Percentiles rank a stretch among this genome's conserved stretches.
Conservation (phyloP, 2,888 invertebrate genomes). For the Phyllotreta striolata region DNA sequence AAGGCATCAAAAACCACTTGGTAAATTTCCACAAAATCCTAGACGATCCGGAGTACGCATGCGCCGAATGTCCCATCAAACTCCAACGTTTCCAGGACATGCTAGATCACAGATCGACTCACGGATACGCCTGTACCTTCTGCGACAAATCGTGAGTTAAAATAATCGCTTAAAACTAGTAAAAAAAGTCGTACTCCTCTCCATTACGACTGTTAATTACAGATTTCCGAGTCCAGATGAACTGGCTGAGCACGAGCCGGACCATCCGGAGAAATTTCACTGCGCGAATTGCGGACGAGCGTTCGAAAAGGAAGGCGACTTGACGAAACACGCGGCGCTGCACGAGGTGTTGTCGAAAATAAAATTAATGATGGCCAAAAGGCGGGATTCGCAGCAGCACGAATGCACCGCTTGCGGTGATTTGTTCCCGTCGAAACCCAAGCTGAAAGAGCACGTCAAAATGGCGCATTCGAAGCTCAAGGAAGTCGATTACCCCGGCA, state of each 20-base stretch:
- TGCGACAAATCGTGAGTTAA: no score
- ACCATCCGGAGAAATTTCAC: slow-evolving; percentile 18
- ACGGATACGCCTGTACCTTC: no score
- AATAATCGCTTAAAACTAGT: slow-evolving; percentile 7
- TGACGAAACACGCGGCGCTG: slow-evolving; percentile 16
- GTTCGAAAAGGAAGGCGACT: slow-evolving; percentile 11
- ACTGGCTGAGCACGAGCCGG: slow-evolving; percentile 9
- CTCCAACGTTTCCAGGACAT: no score
- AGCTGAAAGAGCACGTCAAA: not conserved
- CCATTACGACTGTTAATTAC: no score
- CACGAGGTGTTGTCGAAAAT: slow-evolving; percentile 19
- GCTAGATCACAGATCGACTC: no score
- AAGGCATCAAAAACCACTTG: no score
- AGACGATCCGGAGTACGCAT: no score
- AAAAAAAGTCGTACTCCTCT: no score
- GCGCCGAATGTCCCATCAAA: no score
- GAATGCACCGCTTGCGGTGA: not conserved
- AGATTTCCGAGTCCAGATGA: slow-evolving; percentile 25
- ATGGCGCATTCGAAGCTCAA: no score
- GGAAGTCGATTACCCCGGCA: not conserved
- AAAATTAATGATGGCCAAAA: slow-evolving; percentile 8
- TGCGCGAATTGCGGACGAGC: slow-evolving; percentile 21
- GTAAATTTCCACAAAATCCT: no score
- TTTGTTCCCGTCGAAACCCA: not conserved
- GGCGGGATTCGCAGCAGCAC: not conserved